phyloP scores from a whole-genome alignment of 2,888 invertebrate species.

The Campopleginae sp. region DNA sequence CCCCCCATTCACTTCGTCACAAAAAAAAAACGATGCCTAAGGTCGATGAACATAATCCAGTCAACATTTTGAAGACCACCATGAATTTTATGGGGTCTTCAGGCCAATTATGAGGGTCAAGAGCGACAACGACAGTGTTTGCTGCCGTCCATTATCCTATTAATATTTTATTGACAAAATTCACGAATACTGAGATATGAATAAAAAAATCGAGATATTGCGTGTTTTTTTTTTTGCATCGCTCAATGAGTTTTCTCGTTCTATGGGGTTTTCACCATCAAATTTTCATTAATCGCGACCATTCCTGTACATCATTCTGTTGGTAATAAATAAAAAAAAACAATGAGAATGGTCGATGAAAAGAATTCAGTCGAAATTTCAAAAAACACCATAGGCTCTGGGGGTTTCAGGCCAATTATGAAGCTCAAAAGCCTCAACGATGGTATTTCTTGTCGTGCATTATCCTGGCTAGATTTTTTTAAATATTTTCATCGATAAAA shows the following conservation, averaged over 20 bases:
- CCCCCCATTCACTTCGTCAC: too few species aligned
- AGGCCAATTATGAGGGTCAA: neutral
- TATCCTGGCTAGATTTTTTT: neutral
- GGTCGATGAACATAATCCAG: neutral
- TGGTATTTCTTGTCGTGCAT: neutral
- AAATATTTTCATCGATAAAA: neutral
- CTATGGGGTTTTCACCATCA: too few species aligned
- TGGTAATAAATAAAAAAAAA: too few species aligned
- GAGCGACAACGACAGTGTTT: neutral
- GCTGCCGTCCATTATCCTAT: neutral
- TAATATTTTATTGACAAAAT: neutral
- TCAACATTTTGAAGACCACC: neutral
- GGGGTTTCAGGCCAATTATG: neutral
- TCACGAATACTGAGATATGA: neutral
- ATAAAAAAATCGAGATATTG: too few species aligned
- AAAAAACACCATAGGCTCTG: neutral
- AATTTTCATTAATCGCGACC: too few species aligned
- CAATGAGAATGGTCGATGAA: too few species aligned
- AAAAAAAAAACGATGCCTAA: too few species aligned
- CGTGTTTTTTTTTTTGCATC: too few species aligned
- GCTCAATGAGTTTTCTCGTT: too few species aligned
- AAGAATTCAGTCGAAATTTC: neutral
- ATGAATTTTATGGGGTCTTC: neutral
- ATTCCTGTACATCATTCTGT: too few species aligned
- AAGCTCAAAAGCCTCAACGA: neutral